These are phyloP conservation scores for Neria commutata DNA, from an alignment of 2,888 invertebrate genomes.

Conservation along the genomic window DNA sequence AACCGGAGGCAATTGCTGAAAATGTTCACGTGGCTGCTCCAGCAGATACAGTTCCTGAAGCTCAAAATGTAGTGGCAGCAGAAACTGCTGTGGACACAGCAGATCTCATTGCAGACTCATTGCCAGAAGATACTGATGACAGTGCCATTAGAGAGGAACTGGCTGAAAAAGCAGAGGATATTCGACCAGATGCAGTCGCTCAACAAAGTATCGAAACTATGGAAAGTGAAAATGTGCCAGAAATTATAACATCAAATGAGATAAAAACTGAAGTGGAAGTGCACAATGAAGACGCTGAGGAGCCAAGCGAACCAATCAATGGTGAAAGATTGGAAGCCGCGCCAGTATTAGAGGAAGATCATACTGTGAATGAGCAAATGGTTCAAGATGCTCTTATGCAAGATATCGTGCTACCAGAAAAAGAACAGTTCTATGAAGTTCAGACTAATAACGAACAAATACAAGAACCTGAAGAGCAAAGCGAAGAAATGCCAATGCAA, in stretches of 20 bases:
- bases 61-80: too few species aligned
- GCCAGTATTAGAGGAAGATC: not conserved
- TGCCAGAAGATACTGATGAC: not conserved
- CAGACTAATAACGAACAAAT: too few species aligned
- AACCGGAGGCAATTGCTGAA: slow-evolving; percentile 5
- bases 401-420: not conserved
- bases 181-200: slow-evolving; percentile 10
- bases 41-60: slow-evolving; percentile 31
- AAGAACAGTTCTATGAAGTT: not conserved
- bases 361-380: not conserved
- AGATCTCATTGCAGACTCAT: not conserved
- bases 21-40: slow-evolving; percentile 27
- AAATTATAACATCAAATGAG: slow-evolving; percentile 10
- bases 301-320: too few species aligned
- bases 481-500: not conserved
- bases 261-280: not conserved
- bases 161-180: slow-evolving; percentile 1
- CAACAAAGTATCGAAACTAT: slow-evolving; percentile 10
- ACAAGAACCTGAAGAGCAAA: not conserved
- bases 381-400: not conserved
- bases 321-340: not conserved
- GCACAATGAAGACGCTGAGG: not conserved
- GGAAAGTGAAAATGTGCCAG: slow-evolving; percentile 1
- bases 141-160: not conserved
- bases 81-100: too few species aligned